Conservation (phyloP, 2,797 vertebrate genomes). For the Cyprinella venusta region DNA sequence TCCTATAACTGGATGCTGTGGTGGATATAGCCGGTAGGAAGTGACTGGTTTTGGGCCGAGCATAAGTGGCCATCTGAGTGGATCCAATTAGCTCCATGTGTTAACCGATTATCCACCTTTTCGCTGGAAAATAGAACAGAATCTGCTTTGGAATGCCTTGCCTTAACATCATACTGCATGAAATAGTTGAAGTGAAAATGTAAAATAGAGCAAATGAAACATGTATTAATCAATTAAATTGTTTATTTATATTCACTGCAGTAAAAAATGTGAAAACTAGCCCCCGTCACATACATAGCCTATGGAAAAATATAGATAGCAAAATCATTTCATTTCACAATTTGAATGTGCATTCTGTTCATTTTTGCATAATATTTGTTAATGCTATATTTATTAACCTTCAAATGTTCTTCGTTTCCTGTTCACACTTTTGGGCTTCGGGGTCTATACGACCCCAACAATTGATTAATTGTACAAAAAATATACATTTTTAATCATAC, state of each 20-base stretch:
- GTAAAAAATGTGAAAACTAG: too few relatives aligned
- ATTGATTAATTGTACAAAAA: too few relatives aligned
- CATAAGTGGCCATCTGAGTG: constrained; percentile 79
- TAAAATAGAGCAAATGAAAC: neutral
- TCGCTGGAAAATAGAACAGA: neutral
- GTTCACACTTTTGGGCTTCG: too few relatives aligned
- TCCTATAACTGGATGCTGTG: constrained; percentile 84
- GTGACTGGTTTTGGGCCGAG: constrained; percentile 80
- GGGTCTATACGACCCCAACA: too few relatives aligned
- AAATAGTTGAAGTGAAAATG: neutral
- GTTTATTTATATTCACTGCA: neutral
- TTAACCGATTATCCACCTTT: constrained; percentile 35
- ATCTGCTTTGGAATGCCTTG: neutral
- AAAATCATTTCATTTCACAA: neutral
- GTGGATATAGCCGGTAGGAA: constrained; percentile 88
- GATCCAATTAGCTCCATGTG: constrained; percentile 86
- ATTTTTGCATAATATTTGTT: neutral
- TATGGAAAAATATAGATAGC: neutral
- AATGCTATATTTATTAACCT: neutral
- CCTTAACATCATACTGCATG: neutral
- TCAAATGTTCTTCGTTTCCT: too few relatives aligned
- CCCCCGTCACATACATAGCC: neutral
- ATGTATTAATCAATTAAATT: neutral
- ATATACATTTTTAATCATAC: too few relatives aligned
- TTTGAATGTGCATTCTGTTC: neutral